Evolutionary conservation across 2,113 vertebrate species (phyloP).

Genomic region (Piprites chloris): DNA sequence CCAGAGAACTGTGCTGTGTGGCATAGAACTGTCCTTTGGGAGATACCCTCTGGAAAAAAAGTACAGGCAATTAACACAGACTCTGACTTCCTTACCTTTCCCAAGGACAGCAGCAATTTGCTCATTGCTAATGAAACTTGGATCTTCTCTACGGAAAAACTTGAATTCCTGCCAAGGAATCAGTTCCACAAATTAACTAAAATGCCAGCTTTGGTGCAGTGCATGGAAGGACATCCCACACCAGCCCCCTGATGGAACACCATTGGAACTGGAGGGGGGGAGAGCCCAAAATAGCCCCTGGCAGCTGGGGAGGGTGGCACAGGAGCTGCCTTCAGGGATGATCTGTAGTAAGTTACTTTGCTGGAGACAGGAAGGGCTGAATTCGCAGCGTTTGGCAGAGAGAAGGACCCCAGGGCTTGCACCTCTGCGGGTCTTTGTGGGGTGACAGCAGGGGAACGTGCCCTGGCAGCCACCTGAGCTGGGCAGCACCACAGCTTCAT

Average conservation of each 20-base stretch:
- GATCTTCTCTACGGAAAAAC: not conserved
- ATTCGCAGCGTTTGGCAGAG: not conserved
- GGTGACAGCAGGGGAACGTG: rapidly evolving
- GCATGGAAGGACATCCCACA: not conserved
- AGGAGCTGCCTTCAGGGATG: not conserved
- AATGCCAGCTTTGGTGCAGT: not conserved
- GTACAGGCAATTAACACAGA: not conserved
- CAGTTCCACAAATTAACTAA: not conserved
- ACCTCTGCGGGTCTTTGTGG: not conserved
- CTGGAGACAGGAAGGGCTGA: not conserved
- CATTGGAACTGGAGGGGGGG: not conserved
- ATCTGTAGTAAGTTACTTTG: not conserved
- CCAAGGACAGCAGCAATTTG: slow-evolving; percentile 20
- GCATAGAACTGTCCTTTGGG: not conserved
- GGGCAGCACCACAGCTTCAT: not conserved
- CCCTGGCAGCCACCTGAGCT: not conserved
- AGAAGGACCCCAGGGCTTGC: not conserved
- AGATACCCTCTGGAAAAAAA: not conserved
- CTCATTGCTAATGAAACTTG: not conserved
- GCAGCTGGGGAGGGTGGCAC: not conserved
- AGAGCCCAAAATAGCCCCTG: not conserved
- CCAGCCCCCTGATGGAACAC: not conserved
- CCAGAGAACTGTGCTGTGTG: not conserved
- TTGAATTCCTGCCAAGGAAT: not conserved
- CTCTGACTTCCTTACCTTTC: not conserved